Percentiles rank a stretch among this genome's conserved stretches.
Conservation (phyloP, 2,113 vertebrate species). For the Dasyornis broadbenti region DNA sequence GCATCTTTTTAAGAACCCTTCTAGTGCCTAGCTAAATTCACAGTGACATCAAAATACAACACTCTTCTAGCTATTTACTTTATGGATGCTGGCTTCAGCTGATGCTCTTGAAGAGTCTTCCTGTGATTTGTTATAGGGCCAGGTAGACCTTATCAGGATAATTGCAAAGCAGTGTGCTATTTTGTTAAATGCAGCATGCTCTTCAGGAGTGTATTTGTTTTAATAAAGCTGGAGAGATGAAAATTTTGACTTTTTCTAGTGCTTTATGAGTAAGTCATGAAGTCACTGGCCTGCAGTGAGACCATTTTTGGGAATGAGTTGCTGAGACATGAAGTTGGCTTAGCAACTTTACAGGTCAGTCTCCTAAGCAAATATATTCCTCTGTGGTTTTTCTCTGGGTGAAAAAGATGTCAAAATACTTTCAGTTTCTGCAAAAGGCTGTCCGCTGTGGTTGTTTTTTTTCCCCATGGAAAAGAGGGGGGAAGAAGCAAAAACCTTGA, state of each 20-base stretch:
- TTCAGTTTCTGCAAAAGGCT: neutral
- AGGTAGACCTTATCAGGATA: neutral
- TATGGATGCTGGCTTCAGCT: neutral
- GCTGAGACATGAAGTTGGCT: neutral
- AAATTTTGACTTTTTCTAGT: neutral
- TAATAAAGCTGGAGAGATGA: neutral
- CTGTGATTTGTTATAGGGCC: neutral
- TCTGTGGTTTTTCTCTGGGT: neutral
- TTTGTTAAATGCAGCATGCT: neutral
- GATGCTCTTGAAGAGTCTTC: neutral
- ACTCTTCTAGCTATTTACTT: neutral
- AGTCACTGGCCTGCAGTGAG: neutral
- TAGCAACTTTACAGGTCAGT: neutral
- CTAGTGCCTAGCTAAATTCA: neutral
- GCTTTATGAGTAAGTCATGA: neutral
- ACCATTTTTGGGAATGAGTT: neutral
- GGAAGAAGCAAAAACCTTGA: neutral
- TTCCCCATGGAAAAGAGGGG: rapidly evolving
- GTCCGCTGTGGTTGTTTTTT: neutral
- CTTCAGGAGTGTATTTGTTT: neutral
- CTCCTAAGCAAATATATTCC: neutral
- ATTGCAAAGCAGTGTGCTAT: neutral
- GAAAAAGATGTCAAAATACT: neutral
- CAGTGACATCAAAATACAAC: neutral
- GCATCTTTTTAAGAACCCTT: neutral